A percentile compares a stretch with the other conserved stretches of the same genome.
phyloP scores from a whole-genome alignment of 2,888 invertebrate species.

The Netelia virgata region DNA sequence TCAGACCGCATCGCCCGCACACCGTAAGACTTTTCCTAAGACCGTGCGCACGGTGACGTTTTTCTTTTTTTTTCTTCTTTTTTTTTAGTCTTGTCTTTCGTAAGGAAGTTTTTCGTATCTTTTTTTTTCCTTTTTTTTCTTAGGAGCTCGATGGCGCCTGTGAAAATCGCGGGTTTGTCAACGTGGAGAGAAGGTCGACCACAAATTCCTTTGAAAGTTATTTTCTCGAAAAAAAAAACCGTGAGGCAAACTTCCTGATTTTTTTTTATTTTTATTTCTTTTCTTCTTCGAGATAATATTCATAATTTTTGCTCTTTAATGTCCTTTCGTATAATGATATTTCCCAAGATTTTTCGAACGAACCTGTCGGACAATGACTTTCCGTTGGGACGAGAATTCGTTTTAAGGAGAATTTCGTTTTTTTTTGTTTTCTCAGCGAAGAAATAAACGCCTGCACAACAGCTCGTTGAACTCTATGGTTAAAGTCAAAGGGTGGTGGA shows the following conservation, averaged over 20 bases:
- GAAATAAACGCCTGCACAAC: not conserved
- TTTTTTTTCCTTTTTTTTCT: constrained; percentile 11
- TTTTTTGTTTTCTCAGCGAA: not conserved
- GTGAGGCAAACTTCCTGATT: not conserved
- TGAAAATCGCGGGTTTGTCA: constrained; percentile 5
- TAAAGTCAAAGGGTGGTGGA: constrained; percentile 35
- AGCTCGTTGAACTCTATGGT: constrained; percentile 6
- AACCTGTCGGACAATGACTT: not conserved
- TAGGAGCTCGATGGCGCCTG: constrained; percentile 30
- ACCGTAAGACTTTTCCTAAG: constrained; percentile 22
- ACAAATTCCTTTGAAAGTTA: not conserved
- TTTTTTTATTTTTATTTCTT: too few relatives aligned
- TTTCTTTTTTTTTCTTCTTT: not conserved
- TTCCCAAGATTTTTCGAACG: too few relatives aligned
- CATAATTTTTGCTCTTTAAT: too few relatives aligned
- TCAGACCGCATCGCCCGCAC: not conserved
- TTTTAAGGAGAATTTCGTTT: not conserved
- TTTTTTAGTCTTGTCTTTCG: not conserved
- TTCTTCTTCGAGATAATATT: too few relatives aligned
- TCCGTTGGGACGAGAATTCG: constrained; percentile 1
- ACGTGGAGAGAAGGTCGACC: not conserved
- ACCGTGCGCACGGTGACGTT: constrained; percentile 13
- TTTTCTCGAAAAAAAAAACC: too few relatives aligned
- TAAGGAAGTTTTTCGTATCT: constrained; percentile 15
- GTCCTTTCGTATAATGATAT: too few relatives aligned